A percentile compares a stretch with the other conserved stretches of the same genome.
Evolutionary conservation across 2,113 vertebrate genomes (phyloP).

Genomic region (Spheniscus mendiculus): DNA sequence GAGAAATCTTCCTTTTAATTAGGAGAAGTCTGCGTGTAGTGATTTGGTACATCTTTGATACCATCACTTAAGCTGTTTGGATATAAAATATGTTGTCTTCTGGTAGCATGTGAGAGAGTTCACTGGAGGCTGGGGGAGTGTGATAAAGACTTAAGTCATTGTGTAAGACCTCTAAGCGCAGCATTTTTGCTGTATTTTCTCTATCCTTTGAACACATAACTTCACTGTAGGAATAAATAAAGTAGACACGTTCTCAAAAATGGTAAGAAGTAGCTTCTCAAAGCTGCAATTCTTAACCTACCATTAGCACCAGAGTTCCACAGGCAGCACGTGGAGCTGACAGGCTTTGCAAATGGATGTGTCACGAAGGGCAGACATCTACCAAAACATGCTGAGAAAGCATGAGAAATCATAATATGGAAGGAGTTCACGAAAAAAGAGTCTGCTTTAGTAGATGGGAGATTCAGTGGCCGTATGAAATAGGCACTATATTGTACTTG

Average conservation of each 20-base stretch:
- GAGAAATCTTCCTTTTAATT: neutral
- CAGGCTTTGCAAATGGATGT: neutral
- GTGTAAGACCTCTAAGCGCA: neutral
- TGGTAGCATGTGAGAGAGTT: neutral
- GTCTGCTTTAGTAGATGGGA: neutral
- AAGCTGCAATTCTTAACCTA: neutral
- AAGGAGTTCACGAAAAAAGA: neutral
- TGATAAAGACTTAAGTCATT: neutral
- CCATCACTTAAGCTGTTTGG: neutral
- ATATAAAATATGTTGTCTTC: neutral
- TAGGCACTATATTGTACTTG: fast-evolving
- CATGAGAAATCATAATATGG: neutral
- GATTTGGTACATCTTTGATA: neutral
- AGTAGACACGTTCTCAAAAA: neutral
- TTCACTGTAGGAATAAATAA: neutral
- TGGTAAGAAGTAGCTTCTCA: neutral
- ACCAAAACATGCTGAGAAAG: neutral
- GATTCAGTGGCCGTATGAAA: neutral
- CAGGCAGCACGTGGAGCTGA: neutral
- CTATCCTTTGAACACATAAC: neutral
- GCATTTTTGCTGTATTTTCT: neutral
- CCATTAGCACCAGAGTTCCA: neutral
- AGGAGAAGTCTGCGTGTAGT: neutral
- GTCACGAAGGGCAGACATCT: neutral
- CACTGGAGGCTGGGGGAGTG: neutral